These are phyloP conservation scores for Scelioninae gen. 1 DNA, from an alignment of 2,888 invertebrate species.

Conservation along the genomic window DNA sequence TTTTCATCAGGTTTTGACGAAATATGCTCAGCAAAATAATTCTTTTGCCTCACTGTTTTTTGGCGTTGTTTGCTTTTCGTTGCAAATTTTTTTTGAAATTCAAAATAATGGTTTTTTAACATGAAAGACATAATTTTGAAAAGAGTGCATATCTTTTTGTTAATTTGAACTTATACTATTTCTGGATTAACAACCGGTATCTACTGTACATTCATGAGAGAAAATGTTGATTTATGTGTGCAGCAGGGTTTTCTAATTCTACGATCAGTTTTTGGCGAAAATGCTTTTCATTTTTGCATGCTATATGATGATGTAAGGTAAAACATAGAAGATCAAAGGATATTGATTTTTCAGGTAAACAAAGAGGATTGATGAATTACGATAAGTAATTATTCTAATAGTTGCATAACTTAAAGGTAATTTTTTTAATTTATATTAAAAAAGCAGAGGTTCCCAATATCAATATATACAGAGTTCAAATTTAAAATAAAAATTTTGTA, in stretches of 20 bases:
- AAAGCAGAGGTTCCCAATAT: too few relatives aligned
- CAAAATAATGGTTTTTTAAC: not conserved
- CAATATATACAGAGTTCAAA: too few relatives aligned
- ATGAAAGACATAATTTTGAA: slow-evolving; percentile 6
- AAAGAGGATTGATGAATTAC: not conserved
- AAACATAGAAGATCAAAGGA: too few relatives aligned
- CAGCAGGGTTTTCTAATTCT: slow-evolving; percentile 2
- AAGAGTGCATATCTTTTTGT: slow-evolving; percentile 17
- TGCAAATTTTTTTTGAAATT: slow-evolving; percentile 11
- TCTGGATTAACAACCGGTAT: not conserved
- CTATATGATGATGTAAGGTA: not conserved
- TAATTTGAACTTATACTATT: slow-evolving; percentile 7
- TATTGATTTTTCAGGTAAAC: not conserved
- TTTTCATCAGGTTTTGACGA: slow-evolving; percentile 20
- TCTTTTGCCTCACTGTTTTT: not conserved
- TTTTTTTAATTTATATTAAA: too few relatives aligned
- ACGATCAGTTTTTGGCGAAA: slow-evolving; percentile 16
- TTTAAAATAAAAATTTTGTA: too few relatives aligned
- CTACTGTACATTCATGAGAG: slow-evolving; percentile 17
- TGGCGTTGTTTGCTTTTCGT: too few relatives aligned
- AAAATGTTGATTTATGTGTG: slow-evolving; percentile 22
- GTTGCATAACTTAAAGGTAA: too few relatives aligned
- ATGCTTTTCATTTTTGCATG: slow-evolving; percentile 24
- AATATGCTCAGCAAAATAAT: slow-evolving; percentile 9
- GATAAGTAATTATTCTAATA: too few relatives aligned